Conservation (phyloP, 2,888 invertebrate species). For the Machimus rusticus region DNA sequence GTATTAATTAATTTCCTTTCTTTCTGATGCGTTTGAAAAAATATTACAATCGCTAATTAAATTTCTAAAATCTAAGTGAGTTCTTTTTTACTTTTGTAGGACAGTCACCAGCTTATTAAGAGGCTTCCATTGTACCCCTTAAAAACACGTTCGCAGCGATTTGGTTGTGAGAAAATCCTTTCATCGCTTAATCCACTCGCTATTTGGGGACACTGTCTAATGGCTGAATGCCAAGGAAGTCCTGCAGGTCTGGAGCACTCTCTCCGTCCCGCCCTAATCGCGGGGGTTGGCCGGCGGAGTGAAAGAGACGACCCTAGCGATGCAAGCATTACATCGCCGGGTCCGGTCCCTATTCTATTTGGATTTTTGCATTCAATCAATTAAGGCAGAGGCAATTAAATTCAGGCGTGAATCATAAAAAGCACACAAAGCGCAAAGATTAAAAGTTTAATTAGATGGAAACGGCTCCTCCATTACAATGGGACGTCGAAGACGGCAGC, state of each 20-base stretch:
- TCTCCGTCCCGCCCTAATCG: conserved; percentile 23
- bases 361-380: conserved; percentile 45
- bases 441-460: conserved; percentile 48
- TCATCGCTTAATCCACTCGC: conserved; percentile 3
- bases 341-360: conserved; percentile 23
- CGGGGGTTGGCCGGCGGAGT: background rate
- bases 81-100: background rate
- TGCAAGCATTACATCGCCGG: conserved; percentile 30
- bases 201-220: conserved; percentile 21
- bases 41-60: background rate
- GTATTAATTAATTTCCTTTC: no score
- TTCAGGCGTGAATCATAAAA: conserved; percentile 48
- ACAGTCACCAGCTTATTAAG: background rate
- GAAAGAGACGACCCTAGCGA: conserved; percentile 38
- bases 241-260: background rate
- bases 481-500: background rate
- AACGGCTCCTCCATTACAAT: conserved; percentile 17
- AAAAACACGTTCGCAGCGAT: background rate
- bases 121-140: background rate
- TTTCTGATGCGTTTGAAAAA: background rate
- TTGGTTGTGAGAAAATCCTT: background rate
- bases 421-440: conserved; percentile 47
- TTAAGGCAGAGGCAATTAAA: conserved; percentile 46
- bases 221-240: conserved; percentile 41
- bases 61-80: background rate